Percentiles rank a stretch among this genome's conserved stretches.
phyloP scores from a whole-genome alignment of 2,888 invertebrate species.

The Ametastegia equiseti region DNA sequence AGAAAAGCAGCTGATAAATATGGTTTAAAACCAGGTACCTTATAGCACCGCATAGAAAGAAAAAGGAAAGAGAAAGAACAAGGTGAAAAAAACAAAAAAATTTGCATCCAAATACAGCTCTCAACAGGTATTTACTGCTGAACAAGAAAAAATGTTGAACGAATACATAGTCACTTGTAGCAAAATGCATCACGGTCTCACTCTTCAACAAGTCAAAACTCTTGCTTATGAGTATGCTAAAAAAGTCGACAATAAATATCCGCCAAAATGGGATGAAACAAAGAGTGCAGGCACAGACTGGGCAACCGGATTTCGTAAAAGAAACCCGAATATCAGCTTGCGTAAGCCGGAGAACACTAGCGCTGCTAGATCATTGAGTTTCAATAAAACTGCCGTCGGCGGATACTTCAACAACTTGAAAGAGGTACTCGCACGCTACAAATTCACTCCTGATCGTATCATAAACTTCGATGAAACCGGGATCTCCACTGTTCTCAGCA shows the following conservation, averaged over 20 bases:
- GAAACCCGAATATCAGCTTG: conserved; percentile 54
- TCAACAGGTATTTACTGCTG: too few relatives aligned
- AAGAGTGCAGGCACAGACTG: conserved; percentile 56
- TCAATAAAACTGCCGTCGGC: conserved; percentile 58
- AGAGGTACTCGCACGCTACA: conserved; percentile 43
- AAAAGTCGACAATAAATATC: conserved; percentile 52
- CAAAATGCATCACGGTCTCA: conserved; percentile 57
- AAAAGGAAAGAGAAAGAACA: too few relatives aligned
- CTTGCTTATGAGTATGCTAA: conserved; percentile 55
- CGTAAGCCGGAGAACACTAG: conserved; percentile 59
- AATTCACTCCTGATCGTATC: conserved; percentile 55
- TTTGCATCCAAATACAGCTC: too few relatives aligned
- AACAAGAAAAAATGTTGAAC: conserved; percentile 14
- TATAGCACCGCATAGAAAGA: too few relatives aligned
- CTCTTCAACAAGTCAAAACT: conserved; percentile 51
- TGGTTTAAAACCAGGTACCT: too few relatives aligned
- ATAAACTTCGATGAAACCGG: conserved; percentile 61
- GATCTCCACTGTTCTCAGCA: conserved; percentile 58
- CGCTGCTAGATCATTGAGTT: conserved; percentile 56
- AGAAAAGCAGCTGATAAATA: too few relatives aligned
- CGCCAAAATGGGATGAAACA: conserved; percentile 52
- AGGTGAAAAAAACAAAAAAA: too few relatives aligned
- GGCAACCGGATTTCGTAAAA: conserved; percentile 50
- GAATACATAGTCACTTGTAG: conserved; percentile 52
- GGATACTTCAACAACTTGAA: conserved; percentile 59